Base-by-base conservation (phyloP, 2,888 invertebrate genomes). In the Frankliniella intonsa region DNA sequence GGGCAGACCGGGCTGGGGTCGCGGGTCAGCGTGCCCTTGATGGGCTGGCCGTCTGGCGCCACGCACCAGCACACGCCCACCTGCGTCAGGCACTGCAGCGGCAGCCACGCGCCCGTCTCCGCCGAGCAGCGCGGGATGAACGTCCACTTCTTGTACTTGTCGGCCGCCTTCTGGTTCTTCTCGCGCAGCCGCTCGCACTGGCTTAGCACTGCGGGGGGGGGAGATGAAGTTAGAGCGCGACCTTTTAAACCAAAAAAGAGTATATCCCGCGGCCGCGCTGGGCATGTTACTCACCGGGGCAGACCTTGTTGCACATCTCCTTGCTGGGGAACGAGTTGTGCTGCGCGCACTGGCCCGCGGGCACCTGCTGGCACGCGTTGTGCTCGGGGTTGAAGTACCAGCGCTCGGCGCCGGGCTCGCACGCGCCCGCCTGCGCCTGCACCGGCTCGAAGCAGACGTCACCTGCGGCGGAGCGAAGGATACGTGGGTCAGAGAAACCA, bases 21-120 rank as follows among this genome's bases (percentile, higher is more conserved):
- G 80, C 95, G 91, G 0, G 94, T 93, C 81, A 95, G 87, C 0
- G 95, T 93, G 0, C 95, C 95, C 87, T 95, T 95, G 2, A 95
- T 88, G 0, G 95, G 94, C 84, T 94, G 94, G 0, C 95, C 95
- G 84, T 93, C 92, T 62, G 93, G 92, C 85, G 93, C 94, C 2
- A 95, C 95, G 87, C 96, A 96, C 96, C 96, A 96, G 86, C 95
- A 96, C 0, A 96, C 94, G 7, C 94, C 94, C 86, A 93, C 90
- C 85, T 91, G 88, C 84, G 93, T 92, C 82, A 96, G 90, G 87
- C 96, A 96, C 87, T 96, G 96, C 19, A 95, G 92, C 0, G 94
- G 89, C 85, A 94, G 93, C 95, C 95, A 96, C 50, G 91, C 92
- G 0, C 95, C 95, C 17, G 90, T 92, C 80, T 90, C 88, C 0